Conservation (phyloP, 1,140 invertebrate genomes). For the Cydia pomonella region DNA sequence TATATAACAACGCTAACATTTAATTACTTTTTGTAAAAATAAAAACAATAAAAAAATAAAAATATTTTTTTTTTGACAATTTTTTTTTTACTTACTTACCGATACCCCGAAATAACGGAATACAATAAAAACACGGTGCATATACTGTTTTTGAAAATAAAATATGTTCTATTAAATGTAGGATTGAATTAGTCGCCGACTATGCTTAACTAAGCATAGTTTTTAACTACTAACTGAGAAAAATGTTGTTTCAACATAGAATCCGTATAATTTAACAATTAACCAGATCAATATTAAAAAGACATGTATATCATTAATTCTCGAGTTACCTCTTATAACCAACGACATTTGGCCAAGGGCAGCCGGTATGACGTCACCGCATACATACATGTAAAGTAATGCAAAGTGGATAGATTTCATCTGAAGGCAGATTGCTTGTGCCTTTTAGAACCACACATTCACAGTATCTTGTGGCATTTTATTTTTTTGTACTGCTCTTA, state of each 20-base stretch:
- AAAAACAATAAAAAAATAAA: too few species aligned
- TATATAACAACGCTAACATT: too few species aligned
- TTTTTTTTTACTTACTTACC: too few species aligned
- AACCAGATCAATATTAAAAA: not conserved
- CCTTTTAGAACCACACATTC: not conserved
- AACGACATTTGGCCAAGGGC: constrained; percentile 4
- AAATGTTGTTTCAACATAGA: not conserved
- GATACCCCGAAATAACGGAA: too few species aligned
- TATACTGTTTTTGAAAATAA: too few species aligned
- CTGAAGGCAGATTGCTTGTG: not conserved
- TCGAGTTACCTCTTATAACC: not conserved
- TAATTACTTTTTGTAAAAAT: too few species aligned
- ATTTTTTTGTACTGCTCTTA: not conserved
- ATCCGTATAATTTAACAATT: not conserved
- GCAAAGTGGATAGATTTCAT: constrained; percentile 8
- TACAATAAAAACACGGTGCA: too few species aligned
- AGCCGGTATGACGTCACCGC: constrained; percentile 9
- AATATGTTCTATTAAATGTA: too few species aligned
- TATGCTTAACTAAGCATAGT: too few species aligned
- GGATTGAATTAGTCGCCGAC: too few species aligned
- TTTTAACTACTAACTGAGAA: not conserved
- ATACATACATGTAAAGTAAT: not conserved
- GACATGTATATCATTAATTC: not conserved
- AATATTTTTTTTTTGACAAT: too few species aligned
- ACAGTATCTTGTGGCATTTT: not conserved